Base-by-base conservation (phyloP, 2,797 vertebrate genomes). In the Labroides dimidiatus region DNA sequence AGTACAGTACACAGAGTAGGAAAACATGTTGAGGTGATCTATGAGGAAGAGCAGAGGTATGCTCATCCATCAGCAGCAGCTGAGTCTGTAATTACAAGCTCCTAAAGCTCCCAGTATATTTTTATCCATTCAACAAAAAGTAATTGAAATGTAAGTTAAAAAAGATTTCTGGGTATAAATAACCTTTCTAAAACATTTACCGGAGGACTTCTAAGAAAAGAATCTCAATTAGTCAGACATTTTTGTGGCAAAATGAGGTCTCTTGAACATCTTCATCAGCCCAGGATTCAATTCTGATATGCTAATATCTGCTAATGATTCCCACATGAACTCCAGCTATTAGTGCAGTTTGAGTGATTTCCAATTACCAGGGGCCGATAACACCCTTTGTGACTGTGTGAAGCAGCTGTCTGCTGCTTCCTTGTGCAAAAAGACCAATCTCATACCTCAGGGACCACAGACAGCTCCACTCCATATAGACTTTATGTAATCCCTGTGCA, bases 271-370 rank as follows among this genome's bases (percentile, higher is more conserved):
- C 54, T 80, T 74, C 80, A 85, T 88, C 66, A 70, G 61, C 47
- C 30, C 37, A 63, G 56, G 69, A 80, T 77, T 86, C 13, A 69
- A 71, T 85, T 86, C 82, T 80, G 65, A 81, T 77, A 83, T 87
- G 82, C 50, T 87, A 84, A 90, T 89, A 64, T 72, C 67, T 57
- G 67, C 69, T 82, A 81, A 85, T 81, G 74, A 83, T 80, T 86
- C 84, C 81, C 83, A 10, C 20, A 59, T 73, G 77, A 86, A 79
- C 72, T 73, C 64, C 39, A 75, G 70, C 77, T 79, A 75, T 85
- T 88, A 83, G 80, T 83, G 77, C 73, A 77, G 58, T 88, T 77
- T 85, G 80, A 87, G 33, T 84, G 75, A 84, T 87, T 89, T 81
- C 64, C 77, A 85, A 85, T 91, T 87, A 89, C 75, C 58, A 54